A percentile compares a stretch with the other conserved stretches of the same genome.
Evolutionary conservation across 2,113 vertebrate genomes (phyloP).

Genomic region (Myrmecophaga tridactyla): DNA sequence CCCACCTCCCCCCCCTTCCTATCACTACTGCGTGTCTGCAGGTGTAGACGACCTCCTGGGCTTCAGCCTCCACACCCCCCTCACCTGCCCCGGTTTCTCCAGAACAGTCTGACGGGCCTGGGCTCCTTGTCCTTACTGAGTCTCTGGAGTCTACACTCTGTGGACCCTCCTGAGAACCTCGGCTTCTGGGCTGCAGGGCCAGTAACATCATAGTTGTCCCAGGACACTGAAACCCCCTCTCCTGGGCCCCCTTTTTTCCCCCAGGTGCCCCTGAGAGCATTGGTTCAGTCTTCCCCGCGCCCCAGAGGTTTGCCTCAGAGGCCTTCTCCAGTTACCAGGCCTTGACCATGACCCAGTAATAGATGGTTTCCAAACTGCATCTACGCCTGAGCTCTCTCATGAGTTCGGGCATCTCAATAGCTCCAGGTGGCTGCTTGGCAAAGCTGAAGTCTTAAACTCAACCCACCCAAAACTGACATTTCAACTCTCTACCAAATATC

Average conservation of each 20-base stretch:
- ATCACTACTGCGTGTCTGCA: neutral
- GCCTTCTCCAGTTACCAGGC: neutral
- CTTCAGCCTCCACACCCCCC: neutral
- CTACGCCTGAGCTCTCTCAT: neutral
- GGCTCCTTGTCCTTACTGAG: neutral
- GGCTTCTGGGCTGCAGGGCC: neutral
- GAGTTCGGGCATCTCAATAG: neutral
- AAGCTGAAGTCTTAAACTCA: neutral
- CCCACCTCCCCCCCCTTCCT: neutral
- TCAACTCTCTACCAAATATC: neutral
- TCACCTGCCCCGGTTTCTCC: neutral
- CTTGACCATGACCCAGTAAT: neutral
- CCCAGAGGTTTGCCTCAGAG: neutral
- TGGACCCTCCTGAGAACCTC: neutral
- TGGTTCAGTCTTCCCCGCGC: neutral
- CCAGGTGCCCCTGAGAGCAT: neutral
- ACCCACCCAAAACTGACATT: neutral
- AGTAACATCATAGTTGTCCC: neutral
- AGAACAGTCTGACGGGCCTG: neutral
- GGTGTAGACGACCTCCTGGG: neutral
- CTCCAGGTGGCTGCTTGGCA: neutral
- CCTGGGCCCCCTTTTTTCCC: neutral
- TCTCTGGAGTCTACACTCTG: neutral
- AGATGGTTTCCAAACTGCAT: neutral
- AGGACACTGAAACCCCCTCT: neutral